These are phyloP conservation scores for Equus quagga DNA, from an alignment of 2,113 vertebrate genomes.

Conservation along the genomic window DNA sequence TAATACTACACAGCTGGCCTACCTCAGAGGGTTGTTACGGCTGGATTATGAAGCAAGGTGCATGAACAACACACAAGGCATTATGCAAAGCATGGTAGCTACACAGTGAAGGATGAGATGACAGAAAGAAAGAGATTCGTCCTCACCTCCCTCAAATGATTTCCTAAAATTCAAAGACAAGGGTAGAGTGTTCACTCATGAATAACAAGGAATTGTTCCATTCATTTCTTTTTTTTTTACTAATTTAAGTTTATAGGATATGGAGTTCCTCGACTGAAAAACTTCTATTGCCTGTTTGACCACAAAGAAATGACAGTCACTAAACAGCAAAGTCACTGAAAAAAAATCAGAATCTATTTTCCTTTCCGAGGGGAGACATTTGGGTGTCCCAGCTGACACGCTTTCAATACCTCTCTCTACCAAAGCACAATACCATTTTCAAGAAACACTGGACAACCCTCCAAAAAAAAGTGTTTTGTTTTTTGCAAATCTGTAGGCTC, in stretches of 20 bases:
- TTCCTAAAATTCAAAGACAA: not conserved
- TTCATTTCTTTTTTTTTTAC: not conserved
- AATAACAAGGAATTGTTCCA: not conserved
- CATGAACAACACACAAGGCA: not conserved
- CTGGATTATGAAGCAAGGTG: not conserved
- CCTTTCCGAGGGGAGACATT: not conserved
- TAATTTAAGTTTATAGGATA: not conserved
- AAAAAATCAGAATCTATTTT: not conserved
- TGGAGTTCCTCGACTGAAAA: not conserved
- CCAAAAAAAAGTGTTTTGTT: conserved; percentile 69
- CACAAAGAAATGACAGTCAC: not conserved
- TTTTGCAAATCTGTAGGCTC: conserved; percentile 79
- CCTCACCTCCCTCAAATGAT: not conserved
- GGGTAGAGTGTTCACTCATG: not conserved
- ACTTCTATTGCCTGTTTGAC: not conserved
- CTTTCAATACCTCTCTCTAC: not conserved
- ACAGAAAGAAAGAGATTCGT: not conserved
- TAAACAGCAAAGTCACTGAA: not conserved
- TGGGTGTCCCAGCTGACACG: not conserved
- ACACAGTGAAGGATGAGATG: not conserved
- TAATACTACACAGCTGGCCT: too few relatives aligned
- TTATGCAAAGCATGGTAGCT: not conserved
- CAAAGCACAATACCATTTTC: conserved; percentile 69
- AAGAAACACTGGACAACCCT: conserved; percentile 65
- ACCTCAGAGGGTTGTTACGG: not conserved